Evolutionary conservation across 1,140 invertebrate species (phyloP).

Genomic region (Papilio dardanus): DNA sequence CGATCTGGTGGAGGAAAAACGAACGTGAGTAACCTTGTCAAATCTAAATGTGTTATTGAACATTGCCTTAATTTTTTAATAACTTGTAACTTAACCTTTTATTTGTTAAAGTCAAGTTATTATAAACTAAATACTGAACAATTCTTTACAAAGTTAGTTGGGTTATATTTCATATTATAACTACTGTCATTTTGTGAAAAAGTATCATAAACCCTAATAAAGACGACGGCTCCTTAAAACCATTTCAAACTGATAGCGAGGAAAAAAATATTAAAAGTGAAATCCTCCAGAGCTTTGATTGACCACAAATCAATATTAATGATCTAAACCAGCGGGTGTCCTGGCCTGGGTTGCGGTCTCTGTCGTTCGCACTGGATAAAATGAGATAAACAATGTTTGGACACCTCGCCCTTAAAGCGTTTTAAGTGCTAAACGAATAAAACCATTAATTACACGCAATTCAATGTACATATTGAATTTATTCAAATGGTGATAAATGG

Average conservation of each 20-base stretch:
- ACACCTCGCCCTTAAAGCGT: slow-evolving; percentile 80
- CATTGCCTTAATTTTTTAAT: no score
- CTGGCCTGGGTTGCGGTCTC: slow-evolving; percentile 53
- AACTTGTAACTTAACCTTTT: background rate
- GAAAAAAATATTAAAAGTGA: slow-evolving; percentile 79
- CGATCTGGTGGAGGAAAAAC: no score
- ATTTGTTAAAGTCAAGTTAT: background rate
- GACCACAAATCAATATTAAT: slow-evolving; percentile 83
- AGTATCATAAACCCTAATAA: slow-evolving; percentile 60
- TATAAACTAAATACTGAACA: background rate
- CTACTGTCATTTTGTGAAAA: slow-evolving; percentile 52
- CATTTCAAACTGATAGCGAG: slow-evolving; percentile 50
- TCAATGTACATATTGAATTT: slow-evolving; percentile 82
- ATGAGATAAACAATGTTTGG: slow-evolving; percentile 67
- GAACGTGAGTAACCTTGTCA: no score
- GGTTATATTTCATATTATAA: slow-evolving; percentile 39
- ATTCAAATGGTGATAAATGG: slow-evolving; percentile 82
- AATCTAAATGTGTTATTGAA: no score
- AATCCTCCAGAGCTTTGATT: slow-evolving; percentile 80
- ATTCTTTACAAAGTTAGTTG: slow-evolving; percentile 2
- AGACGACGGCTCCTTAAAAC: slow-evolving; percentile 64
- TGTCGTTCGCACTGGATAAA: slow-evolving; percentile 48
- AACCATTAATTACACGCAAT: slow-evolving; percentile 81
- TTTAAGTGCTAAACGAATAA: slow-evolving; percentile 82
- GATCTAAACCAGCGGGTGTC: slow-evolving; percentile 78